Evolutionary conservation across 2,888 invertebrate genomes (phyloP), one percentile per base, ranked within the genome.

Genomic region (Patella caerulea): DNA sequence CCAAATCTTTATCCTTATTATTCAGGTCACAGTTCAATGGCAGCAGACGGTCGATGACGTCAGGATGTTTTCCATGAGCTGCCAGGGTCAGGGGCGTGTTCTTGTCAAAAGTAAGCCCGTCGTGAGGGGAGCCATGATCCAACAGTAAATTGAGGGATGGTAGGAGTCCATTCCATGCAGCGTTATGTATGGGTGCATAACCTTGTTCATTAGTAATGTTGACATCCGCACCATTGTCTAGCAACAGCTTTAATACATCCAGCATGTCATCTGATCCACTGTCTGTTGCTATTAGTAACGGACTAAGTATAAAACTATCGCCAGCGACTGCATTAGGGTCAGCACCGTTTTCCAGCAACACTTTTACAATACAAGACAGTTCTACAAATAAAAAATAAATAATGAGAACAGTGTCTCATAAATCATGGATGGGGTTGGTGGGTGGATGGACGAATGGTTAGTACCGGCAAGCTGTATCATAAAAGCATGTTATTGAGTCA

Each of bases 51-150:
- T 88, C 79, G 11, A 88, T 78, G 3, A 86, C 82, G 9, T 78
- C 34, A 7, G 80, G 45, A 76, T 84, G 81, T 24, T 83, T 75
- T 7, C 88, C 89, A 81, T 90, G 89, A 14, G 87, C 87, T 17
- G 89, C 88, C 52, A 90, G 81, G 15, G 88, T 83, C 59, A 90
- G 78, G 2, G 89, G 88, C 2, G 89, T 89, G 77, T 87, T 90
- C 56, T 77, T 80, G 77, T 89, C 88, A 12, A 73, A n/a, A 3
- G 89, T 90, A 14, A 76, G 81, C 12, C n/a, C 53, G 75, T 90
- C 89, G 59, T 83, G 83, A 2, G 76, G 72, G 3, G 87, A 86
- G 7, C 86, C 86, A 24, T 77, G 76, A 1, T 83, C 78, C 12
- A 90, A 76, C 56, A 90, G 77, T 9, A 81, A 59, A 12, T 84